Conservation (phyloP, 2,888 invertebrate genomes). For the Tanypteryx hageni region DNA sequence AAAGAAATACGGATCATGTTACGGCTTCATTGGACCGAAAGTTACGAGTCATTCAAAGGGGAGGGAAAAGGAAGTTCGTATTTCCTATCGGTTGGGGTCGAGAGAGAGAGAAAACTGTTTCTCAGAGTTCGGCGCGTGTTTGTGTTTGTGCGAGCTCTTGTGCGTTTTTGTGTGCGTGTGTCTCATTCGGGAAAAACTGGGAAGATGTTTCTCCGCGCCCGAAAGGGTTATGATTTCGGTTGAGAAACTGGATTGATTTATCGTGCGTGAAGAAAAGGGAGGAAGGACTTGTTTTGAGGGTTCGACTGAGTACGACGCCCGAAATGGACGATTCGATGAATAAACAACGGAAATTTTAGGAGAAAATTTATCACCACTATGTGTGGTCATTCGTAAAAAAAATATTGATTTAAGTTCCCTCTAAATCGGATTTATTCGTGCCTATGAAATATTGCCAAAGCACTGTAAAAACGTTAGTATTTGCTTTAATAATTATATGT, state of each 20-base stretch:
- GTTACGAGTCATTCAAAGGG: conserved; percentile 39
- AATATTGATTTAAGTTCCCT: not conserved
- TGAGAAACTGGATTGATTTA: conserved; percentile 1
- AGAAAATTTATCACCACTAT: not conserved
- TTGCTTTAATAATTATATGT: no score
- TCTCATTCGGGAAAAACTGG: not conserved
- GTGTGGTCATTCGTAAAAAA: not conserved
- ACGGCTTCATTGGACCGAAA: conserved; percentile 1
- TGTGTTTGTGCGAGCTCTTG: not conserved
- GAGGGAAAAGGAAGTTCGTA: not conserved
- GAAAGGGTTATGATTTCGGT: not conserved
- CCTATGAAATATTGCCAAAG: not conserved
- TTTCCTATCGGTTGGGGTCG: not conserved
- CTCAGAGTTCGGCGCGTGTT: not conserved
- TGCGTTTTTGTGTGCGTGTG: not conserved
- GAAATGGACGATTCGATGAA: not conserved
- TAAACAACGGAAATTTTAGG: not conserved
- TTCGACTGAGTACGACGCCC: not conserved
- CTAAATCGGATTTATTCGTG: not conserved
- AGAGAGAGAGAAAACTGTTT: not conserved
- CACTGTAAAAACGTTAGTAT: no score
- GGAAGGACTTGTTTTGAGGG: not conserved
- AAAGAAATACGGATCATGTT: not conserved
- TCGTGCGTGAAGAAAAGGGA: conserved; percentile 1
- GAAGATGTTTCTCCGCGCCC: conserved; percentile 6